Conservation (phyloP, 2,113 vertebrate species). For the rabbit (Oryctolagus cuniculus) region mOryCun1.1 NC_091433.1:13059001-13059500, state of each 20-base stretch:
- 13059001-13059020: not conserved
- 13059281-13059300: too few relatives aligned
- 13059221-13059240: too few relatives aligned
- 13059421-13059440: not conserved
- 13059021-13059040: not conserved
- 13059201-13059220: too few relatives aligned
- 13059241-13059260: too few relatives aligned
- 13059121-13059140: not conserved
- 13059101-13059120: slow-evolving; percentile 1
- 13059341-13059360: too few relatives aligned
- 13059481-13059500: not conserved
- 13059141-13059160: not conserved
- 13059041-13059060: not conserved
- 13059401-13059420: not conserved
- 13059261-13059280: too few relatives aligned
- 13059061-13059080: not conserved
- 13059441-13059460: not conserved
- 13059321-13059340: too few relatives aligned
- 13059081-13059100: not conserved
- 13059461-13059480: not conserved
- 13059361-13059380: not conserved
- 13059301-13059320: too few relatives aligned
- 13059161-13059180: not conserved
- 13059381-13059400: not conserved
- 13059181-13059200: not conserved